These are phyloP conservation scores for Phyto melanocephala DNA, from an alignment of 2,888 invertebrate genomes.

Conservation along the genomic window DNA sequence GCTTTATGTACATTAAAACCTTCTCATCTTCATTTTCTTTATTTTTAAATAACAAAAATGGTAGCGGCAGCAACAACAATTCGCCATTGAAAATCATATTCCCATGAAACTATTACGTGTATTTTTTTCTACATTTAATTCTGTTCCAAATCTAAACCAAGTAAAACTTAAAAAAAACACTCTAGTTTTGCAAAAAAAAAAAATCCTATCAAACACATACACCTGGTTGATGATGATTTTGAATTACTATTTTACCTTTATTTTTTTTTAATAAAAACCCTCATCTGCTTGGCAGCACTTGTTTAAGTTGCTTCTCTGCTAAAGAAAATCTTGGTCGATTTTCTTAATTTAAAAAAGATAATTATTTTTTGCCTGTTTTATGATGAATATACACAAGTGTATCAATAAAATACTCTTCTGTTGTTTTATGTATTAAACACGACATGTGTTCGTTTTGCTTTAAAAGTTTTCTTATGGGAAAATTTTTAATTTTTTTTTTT, in stretches of 20 bases:
- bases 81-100: constrained; percentile 65
- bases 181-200: too few species aligned
- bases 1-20: background rate
- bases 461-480: constrained; percentile 47
- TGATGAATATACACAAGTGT: constrained; percentile 26
- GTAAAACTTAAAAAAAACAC: background rate
- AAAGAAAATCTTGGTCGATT: background rate
- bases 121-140: constrained; percentile 18
- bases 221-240: constrained; percentile 36
- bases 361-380: constrained; percentile 51
- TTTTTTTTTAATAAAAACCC: background rate
- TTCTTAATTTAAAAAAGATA: constrained; percentile 36
- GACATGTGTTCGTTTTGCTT: constrained; percentile 23
- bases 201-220: constrained; percentile 3
- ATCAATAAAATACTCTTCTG: constrained; percentile 4
- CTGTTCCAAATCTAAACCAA: background rate
- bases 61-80: background rate
- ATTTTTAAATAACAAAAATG: background rate
- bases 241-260: constrained; percentile 20
- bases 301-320: background rate
- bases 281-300: background rate
- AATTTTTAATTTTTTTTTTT: background rate
- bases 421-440: constrained; percentile 16
- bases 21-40: background rate
- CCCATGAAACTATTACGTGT: constrained; percentile 67